phyloP scores from a whole-genome alignment of 2,888 invertebrate genomes.

The Hecatera dysodea region DNA sequence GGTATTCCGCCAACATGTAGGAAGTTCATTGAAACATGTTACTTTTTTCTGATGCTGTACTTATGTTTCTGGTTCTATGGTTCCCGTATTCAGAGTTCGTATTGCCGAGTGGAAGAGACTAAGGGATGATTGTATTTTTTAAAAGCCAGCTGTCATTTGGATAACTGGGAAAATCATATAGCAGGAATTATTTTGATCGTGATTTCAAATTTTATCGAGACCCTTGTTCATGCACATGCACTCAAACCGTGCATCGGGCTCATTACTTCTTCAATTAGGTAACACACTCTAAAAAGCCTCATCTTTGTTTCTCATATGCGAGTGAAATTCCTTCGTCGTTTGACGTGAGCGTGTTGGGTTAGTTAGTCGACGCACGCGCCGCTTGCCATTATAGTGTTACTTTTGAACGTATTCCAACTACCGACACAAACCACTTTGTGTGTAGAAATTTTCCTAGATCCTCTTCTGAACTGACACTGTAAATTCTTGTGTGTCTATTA shows the following conservation, averaged over 20 bases:
- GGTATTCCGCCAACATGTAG: slow-evolving; percentile 19
- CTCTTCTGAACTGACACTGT: slow-evolving; percentile 51
- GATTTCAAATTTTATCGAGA: slow-evolving; percentile 13
- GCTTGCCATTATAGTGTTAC: slow-evolving; percentile 57
- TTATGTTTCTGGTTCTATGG: background rate
- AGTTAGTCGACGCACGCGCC: slow-evolving; percentile 72
- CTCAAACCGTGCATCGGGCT: slow-evolving; percentile 54
- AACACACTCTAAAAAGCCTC: slow-evolving; percentile 76
- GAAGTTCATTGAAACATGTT: slow-evolving; percentile 11
- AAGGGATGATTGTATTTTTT: background rate
- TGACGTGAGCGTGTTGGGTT: slow-evolving; percentile 75
- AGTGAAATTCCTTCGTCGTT: slow-evolving; percentile 80
- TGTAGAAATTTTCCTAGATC: slow-evolving; percentile 52
- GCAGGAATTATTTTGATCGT: background rate
- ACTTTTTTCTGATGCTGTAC: background rate
- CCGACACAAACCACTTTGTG: slow-evolving; percentile 46
- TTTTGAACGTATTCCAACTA: slow-evolving; percentile 63
- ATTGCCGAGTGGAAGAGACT: background rate
- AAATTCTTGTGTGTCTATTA: slow-evolving; percentile 39
- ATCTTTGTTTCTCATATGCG: slow-evolving; percentile 80
- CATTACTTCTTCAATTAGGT: slow-evolving; percentile 80
- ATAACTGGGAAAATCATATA: background rate
- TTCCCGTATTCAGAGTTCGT: background rate
- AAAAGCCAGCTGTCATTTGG: no score
- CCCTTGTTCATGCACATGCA: slow-evolving; percentile 45